Base-by-base conservation (phyloP, 2,797 vertebrate species). In the Channallabes apus region DNA sequence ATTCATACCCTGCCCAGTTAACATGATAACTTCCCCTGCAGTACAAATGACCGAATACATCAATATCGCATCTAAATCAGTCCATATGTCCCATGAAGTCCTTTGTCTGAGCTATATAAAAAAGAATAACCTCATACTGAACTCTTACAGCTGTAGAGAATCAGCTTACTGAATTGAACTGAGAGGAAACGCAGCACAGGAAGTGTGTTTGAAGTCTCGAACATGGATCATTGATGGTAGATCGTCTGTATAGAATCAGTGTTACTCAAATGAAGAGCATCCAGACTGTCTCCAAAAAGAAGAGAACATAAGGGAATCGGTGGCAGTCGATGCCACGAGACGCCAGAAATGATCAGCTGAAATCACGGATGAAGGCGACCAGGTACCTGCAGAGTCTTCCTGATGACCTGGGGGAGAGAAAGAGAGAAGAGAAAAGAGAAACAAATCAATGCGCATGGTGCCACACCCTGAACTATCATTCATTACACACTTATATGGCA, bases 91-190 rank as follows among this genome's bases (percentile, higher is more conserved):
- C 46, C 3, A 75, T 54, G 46, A 73, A n/a, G 41, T 14, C 15
- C n/a, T 75, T 75, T 58, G 75, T 59, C 18, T 58, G 27, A 14
- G 29, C 32, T 14, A 56, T 51, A 54, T 2, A 29, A n/a, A n/a
- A n/a, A 51, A 27, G 41, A 72, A 56, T 29, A 29, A 6, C 11
- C 9, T 59, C 35, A n/a, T n/a, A 14, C 35, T 46, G 61, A 80
- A 65, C 46, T 46, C 61, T 64, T 46, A 80, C 58, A 80, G 59
- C 77, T 78, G 58, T 78, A 32, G 12, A 61, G 32, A 61, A 78
- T 78, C 61, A 61, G 76, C 32, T 38, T 38, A 14, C 32, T 24
- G 56, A 78, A 38, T 15, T 20, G 76, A 78, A 56, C 58, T 17
- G 77, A 41, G 22, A 17, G 59, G 32, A 79, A 62, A 41, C 77